phyloP scores from a whole-genome alignment of 2,797 vertebrate species.

The Picus viridis region DNA sequence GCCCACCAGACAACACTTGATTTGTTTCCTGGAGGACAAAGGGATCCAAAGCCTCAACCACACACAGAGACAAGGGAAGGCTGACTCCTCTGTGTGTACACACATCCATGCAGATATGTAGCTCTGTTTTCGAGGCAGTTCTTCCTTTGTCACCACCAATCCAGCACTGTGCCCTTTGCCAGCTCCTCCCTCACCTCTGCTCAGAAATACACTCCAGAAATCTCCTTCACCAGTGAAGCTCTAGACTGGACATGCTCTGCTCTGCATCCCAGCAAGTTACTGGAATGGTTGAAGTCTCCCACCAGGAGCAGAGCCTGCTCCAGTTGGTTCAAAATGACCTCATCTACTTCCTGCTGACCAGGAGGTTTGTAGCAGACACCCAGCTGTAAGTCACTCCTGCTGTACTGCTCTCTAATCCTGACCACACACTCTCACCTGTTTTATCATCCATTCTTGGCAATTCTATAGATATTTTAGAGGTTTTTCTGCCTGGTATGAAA shows the following conservation, averaged over 20 bases:
- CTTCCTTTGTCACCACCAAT: background rate
- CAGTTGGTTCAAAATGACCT: background rate
- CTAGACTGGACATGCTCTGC: background rate
- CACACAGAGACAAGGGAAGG: background rate
- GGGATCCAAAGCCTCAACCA: background rate
- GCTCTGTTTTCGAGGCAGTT: background rate
- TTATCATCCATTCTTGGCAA: background rate
- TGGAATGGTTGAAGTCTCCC: background rate
- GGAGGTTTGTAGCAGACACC: background rate
- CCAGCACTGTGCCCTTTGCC: background rate
- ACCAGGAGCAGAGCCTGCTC: background rate
- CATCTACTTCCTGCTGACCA: background rate
- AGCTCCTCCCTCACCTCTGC: background rate
- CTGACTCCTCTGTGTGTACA: background rate
- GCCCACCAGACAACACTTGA: background rate
- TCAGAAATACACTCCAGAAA: background rate
- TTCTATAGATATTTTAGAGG: background rate
- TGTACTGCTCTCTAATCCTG: background rate
- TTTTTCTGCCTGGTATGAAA: background rate
- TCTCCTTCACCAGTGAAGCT: background rate
- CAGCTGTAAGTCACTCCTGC: background rate
- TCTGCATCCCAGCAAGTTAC: background rate
- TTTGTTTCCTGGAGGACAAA: background rate
- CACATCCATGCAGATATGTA: background rate
- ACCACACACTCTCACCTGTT: background rate